Conservation (phyloP, 2,797 vertebrate genomes). For the Lophotriccus pileatus region DNA sequence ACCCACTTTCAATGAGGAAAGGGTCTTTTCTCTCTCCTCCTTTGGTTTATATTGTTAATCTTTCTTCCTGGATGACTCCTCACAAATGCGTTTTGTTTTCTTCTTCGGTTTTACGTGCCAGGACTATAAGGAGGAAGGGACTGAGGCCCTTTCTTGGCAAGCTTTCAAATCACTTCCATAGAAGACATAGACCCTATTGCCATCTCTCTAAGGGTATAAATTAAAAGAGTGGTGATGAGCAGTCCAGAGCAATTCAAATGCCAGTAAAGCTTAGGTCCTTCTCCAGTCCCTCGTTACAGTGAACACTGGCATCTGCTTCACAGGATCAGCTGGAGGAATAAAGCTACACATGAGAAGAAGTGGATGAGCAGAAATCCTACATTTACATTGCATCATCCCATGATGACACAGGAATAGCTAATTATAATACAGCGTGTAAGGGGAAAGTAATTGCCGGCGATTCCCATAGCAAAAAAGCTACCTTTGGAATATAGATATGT, state of each 20-base stretch:
- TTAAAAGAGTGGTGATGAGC: conserved; percentile 75
- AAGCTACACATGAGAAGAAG: conserved; percentile 67
- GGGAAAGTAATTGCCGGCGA: conserved; percentile 28
- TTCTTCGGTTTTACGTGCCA: conserved; percentile 75
- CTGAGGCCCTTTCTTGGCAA: conserved; percentile 73
- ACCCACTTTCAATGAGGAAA: conserved; percentile 69
- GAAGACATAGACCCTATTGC: conserved; percentile 74
- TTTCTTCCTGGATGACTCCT: conserved; percentile 78
- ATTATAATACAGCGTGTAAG: conserved; percentile 62
- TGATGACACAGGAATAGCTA: conserved; percentile 62
- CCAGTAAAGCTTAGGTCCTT: conserved; percentile 68
- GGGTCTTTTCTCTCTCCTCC: conserved; percentile 53
- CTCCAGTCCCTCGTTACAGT: conserved; percentile 66
- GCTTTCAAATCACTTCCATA: conserved; percentile 76
- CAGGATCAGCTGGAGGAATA: conserved; percentile 62
- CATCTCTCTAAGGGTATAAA: conserved; percentile 75
- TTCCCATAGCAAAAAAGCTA: conserved; percentile 38
- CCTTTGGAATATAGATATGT: background rate
- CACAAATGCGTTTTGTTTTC: conserved; percentile 80
- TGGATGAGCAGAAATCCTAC: conserved; percentile 20
- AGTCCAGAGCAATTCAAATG: conserved; percentile 74
- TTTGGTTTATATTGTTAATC: conserved; percentile 75
- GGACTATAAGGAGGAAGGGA: conserved; percentile 73
- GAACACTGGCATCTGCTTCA: conserved; percentile 66
- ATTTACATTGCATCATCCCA: conserved; percentile 65